Base-by-base conservation (phyloP, 2,113 vertebrate species). In the Sporophila hypoxantha region DNA sequence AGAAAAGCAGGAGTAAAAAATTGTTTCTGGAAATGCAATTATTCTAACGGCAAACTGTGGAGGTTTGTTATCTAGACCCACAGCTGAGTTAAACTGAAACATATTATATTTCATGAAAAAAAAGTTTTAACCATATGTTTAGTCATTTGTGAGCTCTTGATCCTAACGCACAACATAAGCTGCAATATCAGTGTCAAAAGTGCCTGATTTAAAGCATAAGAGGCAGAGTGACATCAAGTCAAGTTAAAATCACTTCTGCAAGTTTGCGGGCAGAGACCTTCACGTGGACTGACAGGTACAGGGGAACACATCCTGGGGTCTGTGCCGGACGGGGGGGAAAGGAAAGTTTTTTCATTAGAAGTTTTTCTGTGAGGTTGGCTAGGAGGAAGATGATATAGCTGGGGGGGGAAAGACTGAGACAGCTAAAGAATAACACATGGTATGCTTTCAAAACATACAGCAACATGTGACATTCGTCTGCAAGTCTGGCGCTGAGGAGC, bases 371-470 rank as follows among this genome's bases (percentile, higher is more conserved):
- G 62, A 68, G 41, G 84, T 29, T 85, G 90, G 79, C 89, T 76
- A 47, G 26, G 59, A 41, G 83, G 34, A 82, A 78, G 69, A 91
- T 56, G 55, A 82, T 85, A 95, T 91, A 93, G 85, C 79, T 88
- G 78, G 94, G 80, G 79, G 73, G 85, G 21, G n/a, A n/a, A 61
- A 85, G 77, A 77, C 56, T 82, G 89, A 92, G 85, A 67, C 67
- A 88, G 96, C 95, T 98, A 97, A 98, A 97, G 96, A 97, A 93
- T 97, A 97, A 97, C 98, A 98, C 97, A 98, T 97, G 97, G 97
- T 96, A 90, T 82, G 88, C 90, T 86, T 94, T 92, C 92, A 84
- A 94, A 95, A 94, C 90, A 95, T 94, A 95, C 92, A 88, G 90
- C 95, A 95, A 95, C 96, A 95, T 97, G 94, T 96, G 96, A 94